phyloP scores from a whole-genome alignment of 2,797 vertebrate genomes.

The Poecilia gillii region DNA sequence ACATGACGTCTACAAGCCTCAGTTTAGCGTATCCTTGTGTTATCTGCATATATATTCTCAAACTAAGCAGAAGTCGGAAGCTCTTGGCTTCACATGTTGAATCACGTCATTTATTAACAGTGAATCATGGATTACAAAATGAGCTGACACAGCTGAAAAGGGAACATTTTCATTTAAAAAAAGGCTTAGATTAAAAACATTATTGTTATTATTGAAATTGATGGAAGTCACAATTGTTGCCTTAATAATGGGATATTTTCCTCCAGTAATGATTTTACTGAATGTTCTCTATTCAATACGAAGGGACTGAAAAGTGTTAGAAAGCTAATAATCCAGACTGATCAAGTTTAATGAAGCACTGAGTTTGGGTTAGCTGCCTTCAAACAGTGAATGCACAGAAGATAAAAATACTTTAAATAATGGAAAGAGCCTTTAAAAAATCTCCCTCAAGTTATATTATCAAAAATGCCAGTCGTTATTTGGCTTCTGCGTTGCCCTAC shows the following conservation, averaged over 20 bases:
- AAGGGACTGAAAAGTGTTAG: neutral
- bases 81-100: neutral
- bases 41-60: neutral
- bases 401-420: neutral
- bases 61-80: conserved; percentile 14
- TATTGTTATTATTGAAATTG: neutral
- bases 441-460: neutral
- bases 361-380: neutral
- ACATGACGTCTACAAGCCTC: conserved; percentile 86
- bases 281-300: neutral
- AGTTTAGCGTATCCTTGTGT: conserved; percentile 82
- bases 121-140: neutral
- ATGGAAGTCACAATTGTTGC: neutral
- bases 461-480: neutral
- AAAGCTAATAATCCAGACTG: neutral
- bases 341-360: neutral
- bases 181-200: neutral
- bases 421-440: neutral
- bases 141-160: neutral
- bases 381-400: neutral
- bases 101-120: neutral
- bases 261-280: neutral
- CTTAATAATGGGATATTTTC: neutral
- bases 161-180: neutral
- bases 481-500: neutral